Percentiles rank a stretch among this genome's conserved stretches.
Conservation (phyloP, 2,113 vertebrate species). For the Phoxinus phoxinus region DNA sequence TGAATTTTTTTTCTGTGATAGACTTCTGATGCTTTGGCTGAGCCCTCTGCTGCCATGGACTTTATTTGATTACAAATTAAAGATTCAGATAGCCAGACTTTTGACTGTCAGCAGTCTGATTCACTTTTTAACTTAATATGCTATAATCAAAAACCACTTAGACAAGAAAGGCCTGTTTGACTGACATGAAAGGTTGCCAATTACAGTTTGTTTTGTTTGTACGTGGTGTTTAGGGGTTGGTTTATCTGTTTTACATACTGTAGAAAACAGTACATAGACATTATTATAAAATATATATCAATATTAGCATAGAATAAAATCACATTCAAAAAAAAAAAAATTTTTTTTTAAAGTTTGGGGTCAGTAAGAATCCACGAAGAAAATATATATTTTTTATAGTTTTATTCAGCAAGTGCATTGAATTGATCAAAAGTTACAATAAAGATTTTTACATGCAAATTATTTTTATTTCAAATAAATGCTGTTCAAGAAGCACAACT, state of each 20-base stretch:
- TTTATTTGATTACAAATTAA: neutral
- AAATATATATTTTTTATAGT: too few relatives aligned
- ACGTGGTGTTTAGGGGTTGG: neutral
- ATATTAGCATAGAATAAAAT: too few relatives aligned
- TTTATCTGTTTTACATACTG: too few relatives aligned
- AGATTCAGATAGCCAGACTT: neutral
- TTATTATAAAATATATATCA: neutral
- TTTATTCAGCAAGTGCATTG: neutral
- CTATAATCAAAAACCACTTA: neutral
- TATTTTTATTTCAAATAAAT: too few relatives aligned
- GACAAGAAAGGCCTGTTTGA: neutral
- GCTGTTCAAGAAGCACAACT: too few relatives aligned
- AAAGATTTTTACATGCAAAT: neutral
- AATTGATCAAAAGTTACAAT: neutral
- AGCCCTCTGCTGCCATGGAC: neutral
- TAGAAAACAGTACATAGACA: too few relatives aligned
- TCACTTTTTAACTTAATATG: neutral
- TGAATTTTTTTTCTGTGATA: conserved; percentile 22
- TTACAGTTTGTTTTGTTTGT: neutral
- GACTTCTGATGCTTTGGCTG: conserved; percentile 25
- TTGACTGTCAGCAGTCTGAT: neutral
- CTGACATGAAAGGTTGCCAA: neutral
- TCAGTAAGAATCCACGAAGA: too few relatives aligned
- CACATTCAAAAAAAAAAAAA: too few relatives aligned
- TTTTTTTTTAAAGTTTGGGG: too few relatives aligned